These are phyloP conservation scores for Amblyjoppa proteus DNA, from an alignment of 2,888 invertebrate genomes.

Conservation along the genomic window DNA sequence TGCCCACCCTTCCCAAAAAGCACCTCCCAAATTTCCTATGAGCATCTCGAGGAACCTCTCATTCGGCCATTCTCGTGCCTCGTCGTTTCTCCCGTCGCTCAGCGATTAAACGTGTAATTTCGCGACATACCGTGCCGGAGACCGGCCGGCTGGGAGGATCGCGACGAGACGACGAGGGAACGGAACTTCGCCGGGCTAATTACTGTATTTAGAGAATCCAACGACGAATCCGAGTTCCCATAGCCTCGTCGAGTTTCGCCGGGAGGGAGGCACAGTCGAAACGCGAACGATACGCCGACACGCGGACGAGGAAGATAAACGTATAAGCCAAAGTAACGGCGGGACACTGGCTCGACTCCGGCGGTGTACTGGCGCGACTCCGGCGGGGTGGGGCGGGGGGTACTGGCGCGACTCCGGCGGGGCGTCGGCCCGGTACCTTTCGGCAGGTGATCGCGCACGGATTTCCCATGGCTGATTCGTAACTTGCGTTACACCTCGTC, in stretches of 20 bases:
- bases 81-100: constrained; percentile 45
- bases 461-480: constrained; percentile 75
- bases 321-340: background rate
- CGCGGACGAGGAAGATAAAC: background rate
- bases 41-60: background rate
- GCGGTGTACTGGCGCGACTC: background rate
- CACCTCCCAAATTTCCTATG: too few species aligned
- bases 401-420: background rate
- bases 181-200: constrained; percentile 74
- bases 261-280: constrained; percentile 14
- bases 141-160: constrained; percentile 33
- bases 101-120: constrained; percentile 77
- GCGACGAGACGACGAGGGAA: constrained; percentile 30
- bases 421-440: constrained; percentile 62
- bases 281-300: constrained; percentile 1
- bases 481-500: constrained; percentile 50
- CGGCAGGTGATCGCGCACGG: constrained; percentile 75
- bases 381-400: background rate
- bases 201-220: constrained; percentile 81
- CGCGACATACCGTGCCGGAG: constrained; percentile 75
- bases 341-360: background rate
- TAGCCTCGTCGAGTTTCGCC: constrained; percentile 76
- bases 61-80: constrained; percentile 11
- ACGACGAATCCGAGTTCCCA: constrained; percentile 82
- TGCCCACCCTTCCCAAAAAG: too few species aligned